These are phyloP conservation scores for Zaprionus capensis DNA, from an alignment of 1,140 invertebrate species.

Conservation along the genomic window DNA sequence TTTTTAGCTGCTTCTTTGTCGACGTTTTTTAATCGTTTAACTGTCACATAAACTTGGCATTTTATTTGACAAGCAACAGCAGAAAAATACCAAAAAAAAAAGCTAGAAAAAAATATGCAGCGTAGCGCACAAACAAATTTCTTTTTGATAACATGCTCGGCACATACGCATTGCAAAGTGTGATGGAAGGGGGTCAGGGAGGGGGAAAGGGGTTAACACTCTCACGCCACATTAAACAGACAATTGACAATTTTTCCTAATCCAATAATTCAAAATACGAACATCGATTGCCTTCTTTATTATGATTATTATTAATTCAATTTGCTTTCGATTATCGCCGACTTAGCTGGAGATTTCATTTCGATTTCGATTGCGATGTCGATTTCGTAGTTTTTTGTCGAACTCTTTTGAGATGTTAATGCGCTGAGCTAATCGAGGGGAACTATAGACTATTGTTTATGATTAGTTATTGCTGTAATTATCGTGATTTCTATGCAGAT, in stretches of 20 bases:
- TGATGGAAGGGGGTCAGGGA: rapidly evolving
- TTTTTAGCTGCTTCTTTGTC: conserved; percentile 28
- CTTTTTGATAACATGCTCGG: conserved; percentile 69
- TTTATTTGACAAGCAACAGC: conserved; percentile 80
- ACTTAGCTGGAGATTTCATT: conserved; percentile 49
- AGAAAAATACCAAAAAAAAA: conserved; percentile 36
- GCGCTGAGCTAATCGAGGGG: conserved; percentile 59
- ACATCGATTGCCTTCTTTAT: conserved; percentile 53
- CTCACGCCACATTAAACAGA: conserved; percentile 72
- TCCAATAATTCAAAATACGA: conserved; percentile 74
- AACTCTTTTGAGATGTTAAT: conserved; percentile 67
- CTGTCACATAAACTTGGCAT: conserved; percentile 80
- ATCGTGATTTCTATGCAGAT: conserved; percentile 58
- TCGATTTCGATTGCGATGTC: conserved; percentile 5
- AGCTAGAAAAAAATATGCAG: conserved; percentile 8
- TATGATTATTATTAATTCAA: conserved; percentile 72
- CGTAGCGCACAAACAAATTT: conserved; percentile 55
- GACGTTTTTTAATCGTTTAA: conserved; percentile 72
- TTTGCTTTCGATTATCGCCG: conserved; percentile 74
- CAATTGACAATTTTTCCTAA: conserved; percentile 72
- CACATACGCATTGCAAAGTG: conserved; percentile 12
- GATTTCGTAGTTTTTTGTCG: background rate
- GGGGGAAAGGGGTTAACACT: conserved; percentile 5
- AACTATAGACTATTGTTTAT: conserved; percentile 51
- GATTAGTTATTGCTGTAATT: conserved; percentile 57